phyloP scores from a whole-genome alignment of 2,888 invertebrate species.

The Gymnosoma rotundatum region DNA sequence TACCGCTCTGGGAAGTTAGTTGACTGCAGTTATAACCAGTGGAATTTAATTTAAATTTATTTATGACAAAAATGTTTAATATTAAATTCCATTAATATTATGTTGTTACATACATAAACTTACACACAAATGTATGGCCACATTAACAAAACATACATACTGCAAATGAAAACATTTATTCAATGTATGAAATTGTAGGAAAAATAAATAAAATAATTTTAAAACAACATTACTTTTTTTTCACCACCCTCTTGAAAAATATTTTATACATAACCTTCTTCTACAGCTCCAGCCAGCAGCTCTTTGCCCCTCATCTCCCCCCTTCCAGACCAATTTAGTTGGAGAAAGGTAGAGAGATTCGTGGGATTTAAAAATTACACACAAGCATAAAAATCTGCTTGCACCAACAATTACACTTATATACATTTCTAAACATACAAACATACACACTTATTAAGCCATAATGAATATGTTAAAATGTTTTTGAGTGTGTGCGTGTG shows the following conservation, averaged over 20 bases:
- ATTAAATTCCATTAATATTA: conserved; percentile 69
- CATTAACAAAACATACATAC: conserved; percentile 8
- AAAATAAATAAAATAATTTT: conserved; percentile 43
- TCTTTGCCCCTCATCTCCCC: no score
- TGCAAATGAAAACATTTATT: conserved; percentile 38
- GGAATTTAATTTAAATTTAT: conserved; percentile 65
- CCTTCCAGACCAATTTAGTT: background rate
- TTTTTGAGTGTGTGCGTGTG: background rate
- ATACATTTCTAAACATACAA: conserved; percentile 36
- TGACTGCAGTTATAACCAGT: conserved; percentile 12
- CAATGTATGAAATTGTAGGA: conserved; percentile 33
- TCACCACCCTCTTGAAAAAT: conserved; percentile 66
- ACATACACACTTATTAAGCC: background rate
- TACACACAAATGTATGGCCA: conserved; percentile 8
- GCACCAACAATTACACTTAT: conserved; percentile 66
- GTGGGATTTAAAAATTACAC: conserved; percentile 30
- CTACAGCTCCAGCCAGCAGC: conserved; percentile 4
- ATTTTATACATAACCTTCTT: conserved; percentile 57
- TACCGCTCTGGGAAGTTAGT: conserved; percentile 32
- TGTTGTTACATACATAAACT: conserved; percentile 39
- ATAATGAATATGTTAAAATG: background rate
- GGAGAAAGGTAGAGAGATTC: conserved; percentile 12
- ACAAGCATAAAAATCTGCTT: conserved; percentile 56
- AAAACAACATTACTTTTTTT: conserved; percentile 58
- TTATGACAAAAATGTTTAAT: conserved; percentile 55